Evolutionary conservation across 2,797 vertebrate species (phyloP), one percentile per base, ranked within the genome.

Genomic region (Characodon lateralis): DNA sequence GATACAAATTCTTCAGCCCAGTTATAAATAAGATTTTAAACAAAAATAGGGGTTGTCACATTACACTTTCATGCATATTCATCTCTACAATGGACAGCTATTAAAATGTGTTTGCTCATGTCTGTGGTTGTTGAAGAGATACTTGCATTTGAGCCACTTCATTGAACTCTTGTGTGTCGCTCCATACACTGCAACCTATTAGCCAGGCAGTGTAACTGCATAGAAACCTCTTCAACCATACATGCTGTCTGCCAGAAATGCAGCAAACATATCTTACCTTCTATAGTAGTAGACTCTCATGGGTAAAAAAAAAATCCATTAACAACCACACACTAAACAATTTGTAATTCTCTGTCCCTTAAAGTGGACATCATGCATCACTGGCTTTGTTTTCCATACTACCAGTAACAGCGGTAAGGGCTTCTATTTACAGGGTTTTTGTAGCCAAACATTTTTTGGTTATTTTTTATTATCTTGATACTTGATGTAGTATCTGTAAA

Each of bases 1-100:
- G 71, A 85, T 80, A 41, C 74, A 70, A 76, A 78, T 18, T 26
- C 46, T 53, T 78, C 43, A 76, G 13, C 13, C 58, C 10, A 5
- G 58, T 26, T 59, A 26, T 26, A 59, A 59, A 26, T 18, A 59
- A 26, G 2, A 58, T 4, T 10, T 2, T 46, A 26, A n/a, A 69
- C 10, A 50, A 12, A 50, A 50, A 50, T 50, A 50, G 18, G 35
- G 22, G 31, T 24, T 3, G 20, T 66, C 31, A 66, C 10, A 41
- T 31, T 24, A 41, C 7, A 24, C 1, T 24, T 66, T 66, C 20
- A 66, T 16, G 14, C 28, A 31, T 7, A 28, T 20, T 63, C 35
- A 18, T 66, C 35, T 5, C 18, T 9, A 41, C 63, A 24, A 10
- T 24, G 35, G 39, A 22, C 20, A 12, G 35, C 18, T 22, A 24